Base-by-base conservation (phyloP, 2,113 vertebrate species). In the Tor tambroides region DNA sequence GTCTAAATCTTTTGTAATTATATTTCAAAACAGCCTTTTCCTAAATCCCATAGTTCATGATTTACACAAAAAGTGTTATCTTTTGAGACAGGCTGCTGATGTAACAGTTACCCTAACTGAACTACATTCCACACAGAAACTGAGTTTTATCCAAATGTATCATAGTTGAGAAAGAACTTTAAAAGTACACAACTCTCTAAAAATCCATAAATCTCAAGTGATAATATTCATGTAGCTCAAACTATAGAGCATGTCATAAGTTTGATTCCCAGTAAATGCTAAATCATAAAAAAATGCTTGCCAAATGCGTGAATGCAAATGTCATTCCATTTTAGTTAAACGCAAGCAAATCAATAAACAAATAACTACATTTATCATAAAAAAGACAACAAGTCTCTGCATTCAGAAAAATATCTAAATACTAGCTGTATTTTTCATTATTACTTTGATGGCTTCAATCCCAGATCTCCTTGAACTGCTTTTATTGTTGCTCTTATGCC, bases 81-180 rank as follows among this genome's bases (percentile, higher is more conserved):
- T 23, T 72, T 72, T 12, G 19, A 72, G 69, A 72, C 67, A 35
- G 67, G 30, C 69, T 72, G 69, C 69, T 41, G 69, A 72, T 72
- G 69, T 41, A 72, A 72, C 17, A n/a, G 2, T 61, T 61, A 61
- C 3, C 51, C 56, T 23, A 61, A 59, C 6, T 59, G 32, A 41
- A 38, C 69, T 41, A 41, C 69, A 74, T 41, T 74, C 10, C 69
- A 72, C 69, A 41, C 32, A 72, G 69, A 72, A 41, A 69, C 65
- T 23, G 4, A 12, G 30, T 71, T 71, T 35, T 74, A 11, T 74
- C 21, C 10, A 41, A 12, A 35, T 74, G 5, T 72, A 23, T n/a
- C 38, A 41, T 14, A 74, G 21, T 41, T 74, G 10, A 23, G 32
- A 72, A 72, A 21, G 3, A 71, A 35, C 15, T 71, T 71, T 8